A percentile compares a stretch with the other conserved stretches of the same genome.
These are phyloP conservation scores for Leptobrachium ailaonicum DNA, from an alignment of 2,113 vertebrate genomes.

Conservation along the genomic window DNA sequence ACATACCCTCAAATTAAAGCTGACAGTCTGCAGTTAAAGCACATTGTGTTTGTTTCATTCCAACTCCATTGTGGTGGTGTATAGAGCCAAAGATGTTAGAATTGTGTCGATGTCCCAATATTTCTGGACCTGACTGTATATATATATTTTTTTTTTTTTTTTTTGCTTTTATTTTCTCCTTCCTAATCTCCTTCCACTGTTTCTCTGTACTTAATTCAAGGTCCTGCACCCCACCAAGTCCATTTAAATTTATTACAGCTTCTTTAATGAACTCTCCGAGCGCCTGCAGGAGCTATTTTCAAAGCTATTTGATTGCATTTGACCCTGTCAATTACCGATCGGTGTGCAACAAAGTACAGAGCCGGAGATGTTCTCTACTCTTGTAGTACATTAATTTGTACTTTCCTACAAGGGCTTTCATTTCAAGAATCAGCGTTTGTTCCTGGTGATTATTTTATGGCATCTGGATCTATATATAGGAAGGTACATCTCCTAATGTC, in stretches of 20 bases:
- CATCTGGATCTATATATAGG: constrained; percentile 15
- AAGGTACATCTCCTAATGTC: constrained; percentile 1
- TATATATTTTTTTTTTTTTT: no score
- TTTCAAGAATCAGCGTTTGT: constrained; percentile 3
- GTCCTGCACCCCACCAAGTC: not conserved
- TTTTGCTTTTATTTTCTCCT: no score
- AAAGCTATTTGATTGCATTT: not conserved
- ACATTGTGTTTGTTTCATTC: no score
- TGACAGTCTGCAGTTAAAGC: no score
- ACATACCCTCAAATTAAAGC: no score
- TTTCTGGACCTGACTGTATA: no score
- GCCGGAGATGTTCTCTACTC: not conserved
- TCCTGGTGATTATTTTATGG: not conserved
- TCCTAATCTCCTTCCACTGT: no score
- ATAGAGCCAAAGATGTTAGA: no score
- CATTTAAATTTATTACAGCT: not conserved
- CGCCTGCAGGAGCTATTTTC: no score
- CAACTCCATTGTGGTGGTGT: no score
- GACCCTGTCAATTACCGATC: not conserved
- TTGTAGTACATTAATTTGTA: not conserved
- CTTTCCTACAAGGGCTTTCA: not conserved
- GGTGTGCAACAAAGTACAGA: not conserved
- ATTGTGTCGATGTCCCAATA: no score
- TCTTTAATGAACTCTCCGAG: not conserved
- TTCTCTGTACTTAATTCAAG: not conserved